Base-by-base conservation (phyloP, 2,113 vertebrate genomes). In the Amazona vittata region DNA sequence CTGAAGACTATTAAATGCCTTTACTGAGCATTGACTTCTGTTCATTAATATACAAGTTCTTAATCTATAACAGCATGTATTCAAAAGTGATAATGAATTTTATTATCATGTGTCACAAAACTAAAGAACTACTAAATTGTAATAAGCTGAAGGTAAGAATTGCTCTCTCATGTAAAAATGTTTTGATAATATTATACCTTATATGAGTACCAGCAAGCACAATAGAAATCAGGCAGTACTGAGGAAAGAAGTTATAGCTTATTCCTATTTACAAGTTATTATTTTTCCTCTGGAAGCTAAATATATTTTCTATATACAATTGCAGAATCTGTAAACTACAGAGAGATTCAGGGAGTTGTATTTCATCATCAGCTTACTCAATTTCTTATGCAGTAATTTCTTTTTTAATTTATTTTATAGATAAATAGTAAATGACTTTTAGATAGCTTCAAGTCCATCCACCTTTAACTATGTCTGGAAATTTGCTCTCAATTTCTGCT, bases 141-240 rank as follows among this genome's bases (percentile, higher is more conserved):
- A 22, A 19, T 11, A 60, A 67, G 21, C 3, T 43, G 22, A 77
- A 65, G 14, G 6, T 46, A 65, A 63, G 17, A 81, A 73, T 12
- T 46, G 5, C 26, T 78, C 10, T 0, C 3, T 63, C 14, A 35
- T 0, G 2, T n/a, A 53, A 82, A 93, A 57, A 19, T 0, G 14
- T 53, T 24, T 80, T 55, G 5, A 46, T 82, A 35, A 44, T 63
- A 41, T 59, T 57, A 31, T 65, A 24, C 4, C 8, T 65, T 78
- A 20, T 35, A 50, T n/a, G 13, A 59, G 3, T 52, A 63, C 6
- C 28, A 76, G 8, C 18, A n/a, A 76, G 14, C 12, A 55, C 12
- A 47, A 12, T 1, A 75, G 26, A 87, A 35, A 5, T 52, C 7
- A 68, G 12, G 2, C 28, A 71, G 26, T 41, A 65, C 41, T 26